Evolutionary conservation across 2,113 vertebrate genomes (phyloP), one percentile per base, ranked within the genome.

Genomic region (Pontoporia blainvillei): DNA sequence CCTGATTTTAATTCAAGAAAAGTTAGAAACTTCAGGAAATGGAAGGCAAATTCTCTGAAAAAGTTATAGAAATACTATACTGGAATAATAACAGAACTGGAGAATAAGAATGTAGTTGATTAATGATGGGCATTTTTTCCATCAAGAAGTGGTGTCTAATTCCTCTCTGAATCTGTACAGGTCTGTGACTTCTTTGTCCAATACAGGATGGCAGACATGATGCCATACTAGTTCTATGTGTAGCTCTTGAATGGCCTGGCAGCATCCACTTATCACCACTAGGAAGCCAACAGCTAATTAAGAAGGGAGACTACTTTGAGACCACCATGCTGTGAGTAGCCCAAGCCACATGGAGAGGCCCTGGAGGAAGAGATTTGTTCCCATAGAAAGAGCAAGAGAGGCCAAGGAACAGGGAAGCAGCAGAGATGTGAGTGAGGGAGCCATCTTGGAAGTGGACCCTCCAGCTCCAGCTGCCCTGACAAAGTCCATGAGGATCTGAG

Each of bases 1-100:
- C 2, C 17, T 87, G 54, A 41, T 73, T 89, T 90, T 96, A 96
- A 88, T 84, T 95, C 59, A 96, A 18, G 49, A 83, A 76, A 67
- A 49, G 14, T 36, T 31, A 57, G 29, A 93, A 90, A 86, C 17
- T 59, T 96, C 12, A 86, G 41, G 36, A 81, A 90, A 41, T 81
- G 14, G 34, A 84, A 96, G 31, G 27, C 4, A 93, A 66, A 31
- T 76, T 96, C 25, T 90, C 36, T 78, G 66, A 67, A 91, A 73
- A 75, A 57, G 36, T 46, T 84, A 44, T 44, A 29, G 39, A 95
- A 73, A 78, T 72, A 57, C 17, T 83, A 21, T 10, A 11, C 1
- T 18, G 27, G 61, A 71, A 78, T 49, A 93, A 66, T 69, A 76
- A 71, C 12, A 87, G 44, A 85, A 79, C 27, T 73, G 71, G 41